Base-by-base conservation (phyloP, 2,888 invertebrate species). In the Polydrusus pterygomalis region DNA sequence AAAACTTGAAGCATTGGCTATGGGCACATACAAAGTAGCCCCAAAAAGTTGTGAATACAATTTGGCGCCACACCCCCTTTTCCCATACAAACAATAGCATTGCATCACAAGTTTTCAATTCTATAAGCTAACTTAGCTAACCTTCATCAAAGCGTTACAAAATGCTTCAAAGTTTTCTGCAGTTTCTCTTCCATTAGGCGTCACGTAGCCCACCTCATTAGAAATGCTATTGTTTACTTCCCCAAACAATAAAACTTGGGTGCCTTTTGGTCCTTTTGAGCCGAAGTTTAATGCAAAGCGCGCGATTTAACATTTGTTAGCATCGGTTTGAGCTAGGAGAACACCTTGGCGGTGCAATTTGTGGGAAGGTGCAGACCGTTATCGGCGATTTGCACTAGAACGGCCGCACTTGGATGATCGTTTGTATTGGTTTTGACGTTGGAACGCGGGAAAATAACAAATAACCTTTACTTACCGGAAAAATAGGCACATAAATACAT, bases 371-470 rank as follows among this genome's bases (percentile, higher is more conserved):
- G 69, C 69, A 78, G 65, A 62, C 65, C 60, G 62, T 71, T 74
- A 76, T 79, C 74, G 67, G 76, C 65, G 73, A 76, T 63, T 56
- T 69, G 75, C 69, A 76, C 71, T 76, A 70, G 70, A 83, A 85
- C 86, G 85, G 85, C 85, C 85, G 84, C 84, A 81, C 83, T 81
- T 84, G 82, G 82, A 80, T 82, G 83, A 83, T 83, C 82, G 83
- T 81, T 84, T 84, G 81, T 81, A 81, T 82, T 83, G 82, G 84
- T 83, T 85, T 84, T 84, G 85, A 84, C 87, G 84, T 87, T 84
- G 84, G 85, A 88, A 88, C 87, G 89, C 89, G 89, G 88, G 87
- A 87, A 88, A 89, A 88, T 87, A 83, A 77, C 78, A 80, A 83
- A 82, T 85, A 84, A 84, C 85, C 84, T 83, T 86, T 70, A 86